These are phyloP conservation scores for Euborellia annulipes DNA, from an alignment of 1,140 invertebrate species.

Conservation along the genomic window DNA sequence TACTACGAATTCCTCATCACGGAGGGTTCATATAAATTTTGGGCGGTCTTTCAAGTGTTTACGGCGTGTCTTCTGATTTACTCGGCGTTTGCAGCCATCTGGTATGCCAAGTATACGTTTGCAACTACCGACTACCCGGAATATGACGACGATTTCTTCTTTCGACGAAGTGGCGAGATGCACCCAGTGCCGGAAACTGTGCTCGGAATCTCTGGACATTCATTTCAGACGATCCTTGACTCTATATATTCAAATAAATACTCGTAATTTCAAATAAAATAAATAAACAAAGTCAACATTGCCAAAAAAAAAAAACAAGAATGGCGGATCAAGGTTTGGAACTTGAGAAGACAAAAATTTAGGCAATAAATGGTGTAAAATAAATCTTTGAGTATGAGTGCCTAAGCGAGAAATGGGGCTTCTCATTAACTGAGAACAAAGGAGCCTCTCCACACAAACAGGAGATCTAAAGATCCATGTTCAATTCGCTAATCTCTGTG, in stretches of 20 bases:
- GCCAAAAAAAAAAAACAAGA: no score
- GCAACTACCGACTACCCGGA: conserved; percentile 47
- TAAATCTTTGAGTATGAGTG: no score
- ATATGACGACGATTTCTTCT: conserved; percentile 35
- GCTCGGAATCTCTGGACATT: conserved; percentile 19
- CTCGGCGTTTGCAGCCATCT: conserved; percentile 64
- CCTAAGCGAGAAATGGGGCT: no score
- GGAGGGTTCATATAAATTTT: conserved; percentile 72
- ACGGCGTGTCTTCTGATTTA: conserved; percentile 62
- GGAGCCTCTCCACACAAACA: no score
- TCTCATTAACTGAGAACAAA: no score
- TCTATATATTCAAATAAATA: conserved; percentile 16
- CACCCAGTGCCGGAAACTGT: conserved; percentile 13
- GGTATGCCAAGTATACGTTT: conserved; percentile 71
- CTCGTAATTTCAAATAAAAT: no score
- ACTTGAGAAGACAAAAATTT: no score
- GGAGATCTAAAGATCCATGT: no score
- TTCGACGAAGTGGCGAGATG: conserved; percentile 1
- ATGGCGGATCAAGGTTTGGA: no score
- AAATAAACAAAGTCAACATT: no score
- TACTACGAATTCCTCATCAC: conserved; percentile 74
- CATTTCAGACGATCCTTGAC: conserved; percentile 30
- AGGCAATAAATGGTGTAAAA: no score
- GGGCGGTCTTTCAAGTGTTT: conserved; percentile 66
- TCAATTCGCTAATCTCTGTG: no score